Conservation (phyloP, 2,113 vertebrate genomes). For the Oreochromis spilurus region DNA sequence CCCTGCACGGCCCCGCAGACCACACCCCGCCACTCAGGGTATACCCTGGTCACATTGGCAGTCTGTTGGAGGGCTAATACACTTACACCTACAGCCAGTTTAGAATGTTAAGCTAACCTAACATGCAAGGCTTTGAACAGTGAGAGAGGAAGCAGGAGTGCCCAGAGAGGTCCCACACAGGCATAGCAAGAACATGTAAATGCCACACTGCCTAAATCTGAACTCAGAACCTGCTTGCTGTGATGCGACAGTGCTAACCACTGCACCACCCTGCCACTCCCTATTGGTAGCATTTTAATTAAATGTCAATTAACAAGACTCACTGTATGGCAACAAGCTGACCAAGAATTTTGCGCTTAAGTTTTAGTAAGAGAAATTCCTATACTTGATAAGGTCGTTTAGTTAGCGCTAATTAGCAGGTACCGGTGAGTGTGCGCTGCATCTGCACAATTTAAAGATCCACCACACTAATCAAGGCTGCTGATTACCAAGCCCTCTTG, state of each 20-base stretch:
- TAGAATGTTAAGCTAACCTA: not conserved
- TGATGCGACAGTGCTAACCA: not conserved
- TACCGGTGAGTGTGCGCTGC: not conserved
- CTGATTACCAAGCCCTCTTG: not conserved
- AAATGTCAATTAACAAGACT: not conserved
- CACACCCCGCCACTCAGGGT: not conserved
- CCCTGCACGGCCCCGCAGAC: not conserved
- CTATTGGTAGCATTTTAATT: fast-evolving
- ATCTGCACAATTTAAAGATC: not conserved
- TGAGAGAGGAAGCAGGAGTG: not conserved
- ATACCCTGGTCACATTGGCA: not conserved
- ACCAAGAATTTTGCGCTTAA: not conserved
- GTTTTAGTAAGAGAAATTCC: not conserved
- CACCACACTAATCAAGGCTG: not conserved
- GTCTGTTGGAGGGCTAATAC: not conserved
- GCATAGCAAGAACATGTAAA: not conserved
- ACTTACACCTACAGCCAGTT: not conserved
- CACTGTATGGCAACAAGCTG: not conserved
- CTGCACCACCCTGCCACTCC: not conserved
- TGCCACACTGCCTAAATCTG: not conserved
- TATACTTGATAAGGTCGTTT: not conserved
- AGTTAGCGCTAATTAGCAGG: fast-evolving
- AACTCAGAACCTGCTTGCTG: fast-evolving
- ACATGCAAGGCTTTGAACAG: fast-evolving
- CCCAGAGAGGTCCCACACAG: not conserved